Conservation (phyloP, 2,797 vertebrate species). For the Phoeniculus purpureus region DNA sequence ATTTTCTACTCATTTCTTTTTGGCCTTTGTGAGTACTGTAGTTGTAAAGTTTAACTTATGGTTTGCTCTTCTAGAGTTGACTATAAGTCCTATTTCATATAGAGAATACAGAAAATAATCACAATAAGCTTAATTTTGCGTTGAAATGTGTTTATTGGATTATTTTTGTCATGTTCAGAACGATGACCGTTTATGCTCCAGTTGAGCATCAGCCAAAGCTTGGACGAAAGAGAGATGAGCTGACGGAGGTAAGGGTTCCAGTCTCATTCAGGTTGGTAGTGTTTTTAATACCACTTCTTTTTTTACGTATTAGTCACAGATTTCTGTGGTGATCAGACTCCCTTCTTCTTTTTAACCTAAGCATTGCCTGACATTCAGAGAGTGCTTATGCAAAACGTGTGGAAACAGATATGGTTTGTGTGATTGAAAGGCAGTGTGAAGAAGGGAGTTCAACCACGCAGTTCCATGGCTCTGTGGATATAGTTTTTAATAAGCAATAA, state of each 20-base stretch:
- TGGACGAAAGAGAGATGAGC: conserved; percentile 86
- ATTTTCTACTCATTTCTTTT: neutral
- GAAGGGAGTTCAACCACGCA: neutral
- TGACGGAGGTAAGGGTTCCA: conserved; percentile 86
- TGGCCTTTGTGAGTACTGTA: neutral
- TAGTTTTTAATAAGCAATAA: neutral
- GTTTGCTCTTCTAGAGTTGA: neutral
- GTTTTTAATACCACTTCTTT: neutral
- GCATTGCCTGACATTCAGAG: neutral
- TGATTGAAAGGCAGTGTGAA: neutral
- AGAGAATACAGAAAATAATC: neutral
- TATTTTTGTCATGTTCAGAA: conserved; percentile 73
- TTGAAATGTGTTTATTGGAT: neutral
- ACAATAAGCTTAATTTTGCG: neutral
- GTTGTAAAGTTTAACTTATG: neutral
- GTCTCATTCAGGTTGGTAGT: neutral
- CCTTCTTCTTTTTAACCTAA: neutral
- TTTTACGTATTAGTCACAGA: neutral
- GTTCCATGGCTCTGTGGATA: neutral
- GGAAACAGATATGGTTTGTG: neutral
- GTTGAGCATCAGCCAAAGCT: conserved; percentile 90
- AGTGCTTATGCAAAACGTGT: neutral
- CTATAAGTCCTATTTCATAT: neutral
- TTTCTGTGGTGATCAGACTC: neutral
- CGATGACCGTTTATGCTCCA: conserved; percentile 90